phyloP scores from a whole-genome alignment of 2,888 invertebrate genomes.

The Synergus itoensis region DNA sequence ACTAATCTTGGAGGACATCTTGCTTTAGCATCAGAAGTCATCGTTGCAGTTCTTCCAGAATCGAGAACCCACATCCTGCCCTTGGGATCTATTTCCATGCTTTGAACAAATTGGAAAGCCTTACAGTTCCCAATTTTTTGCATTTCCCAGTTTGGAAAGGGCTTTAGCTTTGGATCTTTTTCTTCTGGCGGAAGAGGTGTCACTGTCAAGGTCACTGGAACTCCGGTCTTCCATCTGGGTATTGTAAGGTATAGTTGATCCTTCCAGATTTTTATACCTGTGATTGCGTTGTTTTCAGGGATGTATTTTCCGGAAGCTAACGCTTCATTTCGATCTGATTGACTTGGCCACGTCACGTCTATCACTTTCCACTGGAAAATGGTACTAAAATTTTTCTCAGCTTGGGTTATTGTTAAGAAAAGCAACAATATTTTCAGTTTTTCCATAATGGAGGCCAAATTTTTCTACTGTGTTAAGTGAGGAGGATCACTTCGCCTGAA shows the following conservation, averaged over 20 bases:
- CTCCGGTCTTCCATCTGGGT: constrained; percentile 85
- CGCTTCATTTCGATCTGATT: constrained; percentile 80
- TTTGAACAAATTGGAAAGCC: constrained; percentile 88
- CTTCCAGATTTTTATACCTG: constrained; percentile 85
- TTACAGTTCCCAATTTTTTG: constrained; percentile 84
- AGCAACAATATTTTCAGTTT: background rate
- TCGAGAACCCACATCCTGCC: constrained; percentile 81
- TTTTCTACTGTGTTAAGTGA: background rate
- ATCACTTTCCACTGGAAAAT: constrained; percentile 87
- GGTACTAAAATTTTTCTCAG: constrained; percentile 77
- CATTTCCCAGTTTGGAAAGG: constrained; percentile 87
- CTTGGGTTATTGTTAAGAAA: background rate
- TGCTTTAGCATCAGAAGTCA: constrained; percentile 75
- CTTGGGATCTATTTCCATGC: constrained; percentile 85
- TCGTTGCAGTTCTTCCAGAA: constrained; percentile 83
- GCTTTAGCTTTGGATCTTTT: constrained; percentile 79
- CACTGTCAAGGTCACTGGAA: constrained; percentile 85
- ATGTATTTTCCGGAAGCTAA: constrained; percentile 82
- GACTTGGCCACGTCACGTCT: constrained; percentile 84
- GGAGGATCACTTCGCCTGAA: background rate
- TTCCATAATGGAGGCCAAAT: background rate
- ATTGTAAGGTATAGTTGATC: constrained; percentile 84
- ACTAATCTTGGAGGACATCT: constrained; percentile 85
- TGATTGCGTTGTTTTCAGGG: constrained; percentile 84
- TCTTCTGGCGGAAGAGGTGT: constrained; percentile 76